Evolutionary conservation across 2,888 invertebrate species (phyloP).

Genomic region (Dioctria rufipes): DNA sequence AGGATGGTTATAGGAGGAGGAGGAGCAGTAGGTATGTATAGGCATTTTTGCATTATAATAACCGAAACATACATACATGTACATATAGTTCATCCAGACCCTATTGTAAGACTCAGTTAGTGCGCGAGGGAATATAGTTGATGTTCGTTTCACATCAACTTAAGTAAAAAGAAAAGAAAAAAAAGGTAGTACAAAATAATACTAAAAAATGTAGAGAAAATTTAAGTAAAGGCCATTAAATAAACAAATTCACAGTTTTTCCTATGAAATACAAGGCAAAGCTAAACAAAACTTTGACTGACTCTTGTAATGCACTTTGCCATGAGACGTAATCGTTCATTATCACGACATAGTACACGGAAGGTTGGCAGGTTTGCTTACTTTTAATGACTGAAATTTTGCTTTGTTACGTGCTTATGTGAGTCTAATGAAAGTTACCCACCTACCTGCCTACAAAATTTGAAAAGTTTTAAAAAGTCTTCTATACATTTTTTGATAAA

Average conservation of each 20-base stretch:
- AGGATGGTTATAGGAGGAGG: neutral
- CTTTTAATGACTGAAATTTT: constrained; percentile 37
- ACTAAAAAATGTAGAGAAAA: constrained; percentile 7
- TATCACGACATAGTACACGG: constrained; percentile 51
- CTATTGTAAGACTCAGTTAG: no score
- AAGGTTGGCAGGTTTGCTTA: constrained; percentile 22
- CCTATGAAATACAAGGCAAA: constrained; percentile 30
- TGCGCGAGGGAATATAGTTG: neutral
- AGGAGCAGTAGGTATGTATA: neutral
- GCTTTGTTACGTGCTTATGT: constrained; percentile 21
- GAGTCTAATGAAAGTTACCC: constrained; percentile 18
- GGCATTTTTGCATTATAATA: neutral
- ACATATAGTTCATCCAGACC: no score
- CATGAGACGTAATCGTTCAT: constrained; percentile 50
- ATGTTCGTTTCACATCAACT: neutral
- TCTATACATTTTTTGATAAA: neutral
- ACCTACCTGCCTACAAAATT: neutral
- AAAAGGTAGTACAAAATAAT: neutral
- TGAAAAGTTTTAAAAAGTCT: neutral
- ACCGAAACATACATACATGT: neutral
- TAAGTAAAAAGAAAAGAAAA: constrained; percentile 19
- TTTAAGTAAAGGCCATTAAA: constrained; percentile 50
- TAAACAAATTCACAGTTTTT: constrained; percentile 52
- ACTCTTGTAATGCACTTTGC: constrained; percentile 50
- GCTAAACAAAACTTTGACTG: constrained; percentile 39